These are phyloP conservation scores for Augochlora pura DNA, from an alignment of 1,140 invertebrate species.

Conservation along the genomic window DNA sequence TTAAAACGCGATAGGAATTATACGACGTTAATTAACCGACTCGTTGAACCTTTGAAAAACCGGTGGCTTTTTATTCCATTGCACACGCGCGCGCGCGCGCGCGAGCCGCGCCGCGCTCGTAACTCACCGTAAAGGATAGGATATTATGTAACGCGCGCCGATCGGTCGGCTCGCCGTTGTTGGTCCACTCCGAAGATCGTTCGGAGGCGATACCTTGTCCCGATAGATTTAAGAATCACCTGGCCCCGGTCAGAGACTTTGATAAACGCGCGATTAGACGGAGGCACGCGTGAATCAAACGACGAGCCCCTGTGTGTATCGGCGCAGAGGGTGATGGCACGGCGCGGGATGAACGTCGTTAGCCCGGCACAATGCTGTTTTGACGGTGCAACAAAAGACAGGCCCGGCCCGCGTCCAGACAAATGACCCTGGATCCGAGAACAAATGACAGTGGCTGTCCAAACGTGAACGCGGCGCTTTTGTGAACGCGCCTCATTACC, in stretches of 20 bases:
- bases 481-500: slow-evolving; percentile 75
- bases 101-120: no score
- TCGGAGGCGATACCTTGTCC: background rate
- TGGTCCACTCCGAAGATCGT: background rate
- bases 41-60: slow-evolving; percentile 28
- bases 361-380: slow-evolving; percentile 74
- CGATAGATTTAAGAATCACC: background rate
- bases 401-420: slow-evolving; percentile 64
- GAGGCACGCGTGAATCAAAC: slow-evolving; percentile 44
- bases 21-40: slow-evolving; percentile 41
- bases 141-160: background rate
- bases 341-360: slow-evolving; percentile 70
- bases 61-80: background rate
- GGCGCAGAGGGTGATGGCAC: slow-evolving; percentile 36
- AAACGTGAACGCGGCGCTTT: slow-evolving; percentile 67
- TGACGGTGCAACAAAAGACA: slow-evolving; percentile 75
- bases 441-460: slow-evolving; percentile 77
- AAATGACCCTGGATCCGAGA: slow-evolving; percentile 77
- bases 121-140: background rate
- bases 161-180: background rate
- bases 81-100: no score
- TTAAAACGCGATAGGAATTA: slow-evolving; percentile 54
- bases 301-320: slow-evolving; percentile 14
- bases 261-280: slow-evolving; percentile 45
- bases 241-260: background rate